These are phyloP conservation scores for Lepisosteus oculatus DNA, from an alignment of 2,113 vertebrate species.

Conservation along the genomic window DNA sequence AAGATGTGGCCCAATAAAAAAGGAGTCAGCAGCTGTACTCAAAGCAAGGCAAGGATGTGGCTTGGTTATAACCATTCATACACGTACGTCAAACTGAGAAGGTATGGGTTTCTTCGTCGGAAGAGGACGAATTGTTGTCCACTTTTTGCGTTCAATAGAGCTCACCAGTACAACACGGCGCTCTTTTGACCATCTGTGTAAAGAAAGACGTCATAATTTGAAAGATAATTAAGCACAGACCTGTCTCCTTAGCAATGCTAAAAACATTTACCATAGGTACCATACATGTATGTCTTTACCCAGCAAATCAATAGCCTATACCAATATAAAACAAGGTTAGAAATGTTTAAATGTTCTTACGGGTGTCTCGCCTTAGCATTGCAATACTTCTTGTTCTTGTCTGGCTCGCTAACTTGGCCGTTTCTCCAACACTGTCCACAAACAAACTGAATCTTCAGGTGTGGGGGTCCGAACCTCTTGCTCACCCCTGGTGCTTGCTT, in stretches of 20 bases:
- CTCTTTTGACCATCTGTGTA: slow-evolving; percentile 89
- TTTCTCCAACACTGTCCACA: slow-evolving; percentile 93
- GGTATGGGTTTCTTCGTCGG: slow-evolving; percentile 95
- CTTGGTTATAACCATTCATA: slow-evolving; percentile 6
- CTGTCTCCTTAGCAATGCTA: too few relatives aligned
- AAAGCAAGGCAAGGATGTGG: background rate
- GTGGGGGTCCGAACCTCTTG: slow-evolving; percentile 77
- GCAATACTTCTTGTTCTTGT: slow-evolving; percentile 95
- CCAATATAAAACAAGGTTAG: too few relatives aligned
- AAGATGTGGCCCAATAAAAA: too few relatives aligned
- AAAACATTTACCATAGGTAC: too few relatives aligned
- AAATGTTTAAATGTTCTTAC: slow-evolving; percentile 67
- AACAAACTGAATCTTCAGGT: slow-evolving; percentile 95
- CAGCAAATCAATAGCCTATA: too few relatives aligned
- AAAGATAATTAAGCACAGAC: too few relatives aligned
- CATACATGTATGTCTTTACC: too few relatives aligned
- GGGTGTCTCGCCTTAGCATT: slow-evolving; percentile 91
- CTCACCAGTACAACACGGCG: slow-evolving; percentile 87
- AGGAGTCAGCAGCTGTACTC: too few relatives aligned
- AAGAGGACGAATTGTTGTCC: slow-evolving; percentile 87
- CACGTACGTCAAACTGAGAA: slow-evolving; percentile 91
- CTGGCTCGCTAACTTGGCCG: slow-evolving; percentile 89
- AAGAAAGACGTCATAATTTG: background rate
- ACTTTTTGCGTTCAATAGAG: slow-evolving; percentile 89
- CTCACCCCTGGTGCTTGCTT: slow-evolving; percentile 63